Conservation (phyloP, 2,888 invertebrate genomes). For the Drepanosiphum platanoidis region DNA sequence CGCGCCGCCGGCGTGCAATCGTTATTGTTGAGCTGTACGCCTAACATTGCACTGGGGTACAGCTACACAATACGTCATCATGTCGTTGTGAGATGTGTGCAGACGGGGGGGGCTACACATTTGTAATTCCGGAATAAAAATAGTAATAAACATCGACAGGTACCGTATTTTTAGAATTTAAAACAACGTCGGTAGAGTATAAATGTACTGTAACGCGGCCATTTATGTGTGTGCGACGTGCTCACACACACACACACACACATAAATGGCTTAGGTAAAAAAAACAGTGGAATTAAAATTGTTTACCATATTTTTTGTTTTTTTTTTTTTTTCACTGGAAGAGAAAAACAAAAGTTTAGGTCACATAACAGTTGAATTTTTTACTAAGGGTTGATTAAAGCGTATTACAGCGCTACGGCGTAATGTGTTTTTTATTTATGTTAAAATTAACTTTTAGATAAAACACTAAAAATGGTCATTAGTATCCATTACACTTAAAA, state of each 20-base stretch:
- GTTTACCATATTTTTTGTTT: not conserved
- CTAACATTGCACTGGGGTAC: not conserved
- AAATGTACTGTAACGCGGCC: too few relatives aligned
- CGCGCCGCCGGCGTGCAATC: not conserved
- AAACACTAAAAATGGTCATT: slow-evolving; percentile 40
- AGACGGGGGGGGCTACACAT: too few relatives aligned
- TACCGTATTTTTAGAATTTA: not conserved
- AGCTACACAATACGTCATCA: not conserved
- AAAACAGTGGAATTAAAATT: not conserved
- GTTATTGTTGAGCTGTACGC: not conserved
- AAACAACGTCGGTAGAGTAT: not conserved
- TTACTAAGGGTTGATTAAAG: slow-evolving; percentile 36
- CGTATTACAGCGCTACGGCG: too few relatives aligned
- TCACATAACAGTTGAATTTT: slow-evolving; percentile 22
- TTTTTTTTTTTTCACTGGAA: not conserved
- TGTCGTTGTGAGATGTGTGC: not conserved
- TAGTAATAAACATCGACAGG: not conserved
- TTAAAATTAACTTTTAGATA: slow-evolving; percentile 47
- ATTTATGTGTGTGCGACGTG: too few relatives aligned
- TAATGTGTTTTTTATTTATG: slow-evolving; percentile 36
- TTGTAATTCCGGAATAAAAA: not conserved
- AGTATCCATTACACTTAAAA: slow-evolving; percentile 45
- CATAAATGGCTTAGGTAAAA: not conserved
- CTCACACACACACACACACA: not conserved
- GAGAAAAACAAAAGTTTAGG: slow-evolving; percentile 15